Evolutionary conservation across 2,113 vertebrate species (phyloP).

Genomic region (Todiramphus chloris): DNA sequence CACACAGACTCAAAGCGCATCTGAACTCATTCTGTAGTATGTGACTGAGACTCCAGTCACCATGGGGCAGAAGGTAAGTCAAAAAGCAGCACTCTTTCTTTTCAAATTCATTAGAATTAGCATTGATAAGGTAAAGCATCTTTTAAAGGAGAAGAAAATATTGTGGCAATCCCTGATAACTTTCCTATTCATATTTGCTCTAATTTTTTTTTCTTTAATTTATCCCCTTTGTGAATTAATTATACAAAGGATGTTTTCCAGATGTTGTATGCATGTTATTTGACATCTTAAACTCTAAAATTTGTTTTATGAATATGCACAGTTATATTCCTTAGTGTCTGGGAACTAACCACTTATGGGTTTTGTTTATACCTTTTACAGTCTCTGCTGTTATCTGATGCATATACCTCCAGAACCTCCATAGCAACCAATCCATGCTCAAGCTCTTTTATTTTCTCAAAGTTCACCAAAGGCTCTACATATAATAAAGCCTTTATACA

Average conservation of each 20-base stretch:
- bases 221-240: background rate
- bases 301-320: background rate
- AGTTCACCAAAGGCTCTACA: background rate
- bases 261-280: background rate
- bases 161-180: background rate
- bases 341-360: fast-evolving
- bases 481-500: too few relatives aligned
- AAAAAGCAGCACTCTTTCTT: background rate
- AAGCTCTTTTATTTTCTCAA: background rate
- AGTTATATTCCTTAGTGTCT: background rate
- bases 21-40: background rate
- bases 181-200: background rate
- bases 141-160: background rate
- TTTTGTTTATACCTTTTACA: background rate
- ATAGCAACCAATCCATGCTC: fast-evolving
- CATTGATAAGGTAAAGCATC: background rate
- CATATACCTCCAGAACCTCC: background rate
- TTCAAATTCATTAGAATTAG: background rate
- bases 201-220: background rate
- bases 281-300: background rate
- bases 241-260: background rate
- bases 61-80: background rate
- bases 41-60: background rate
- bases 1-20: background rate
- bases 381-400: background rate